A percentile compares a stretch with the other conserved stretches of the same genome.
These are phyloP conservation scores for Psittacula cyanocephala DNA, from an alignment of 2,113 vertebrate species.

Conservation along the genomic window DNA sequence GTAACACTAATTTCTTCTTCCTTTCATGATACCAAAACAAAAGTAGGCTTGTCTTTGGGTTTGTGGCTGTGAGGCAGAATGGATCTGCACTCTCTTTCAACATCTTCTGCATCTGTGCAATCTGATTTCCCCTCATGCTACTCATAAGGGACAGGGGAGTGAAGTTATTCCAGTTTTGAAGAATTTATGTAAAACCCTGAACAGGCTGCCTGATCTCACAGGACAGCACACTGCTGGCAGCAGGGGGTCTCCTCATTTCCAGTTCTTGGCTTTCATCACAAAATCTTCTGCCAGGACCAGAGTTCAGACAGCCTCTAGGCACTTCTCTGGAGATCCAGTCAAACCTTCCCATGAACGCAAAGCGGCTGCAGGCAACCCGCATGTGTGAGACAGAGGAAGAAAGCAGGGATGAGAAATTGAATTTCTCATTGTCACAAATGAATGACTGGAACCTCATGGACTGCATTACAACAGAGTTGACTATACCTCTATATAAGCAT, in stretches of 20 bases:
- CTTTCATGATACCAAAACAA: not conserved
- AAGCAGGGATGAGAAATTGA: not conserved
- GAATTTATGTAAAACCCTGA: not conserved
- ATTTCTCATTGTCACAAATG: not conserved
- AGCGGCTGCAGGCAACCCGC: not conserved
- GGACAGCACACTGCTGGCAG: not conserved
- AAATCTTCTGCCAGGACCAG: not conserved
- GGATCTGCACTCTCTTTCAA: not conserved
- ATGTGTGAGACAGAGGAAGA: not conserved
- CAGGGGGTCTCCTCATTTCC: not conserved
- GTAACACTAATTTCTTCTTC: not conserved
- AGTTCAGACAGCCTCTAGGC: not conserved
- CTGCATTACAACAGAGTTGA: not conserved
- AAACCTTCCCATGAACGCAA: not conserved
- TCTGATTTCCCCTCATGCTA: not conserved
- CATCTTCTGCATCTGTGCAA: not conserved
- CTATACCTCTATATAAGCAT: not conserved
- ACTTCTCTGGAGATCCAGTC: not conserved
- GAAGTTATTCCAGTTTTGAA: not conserved
- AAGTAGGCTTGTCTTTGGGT: not conserved
- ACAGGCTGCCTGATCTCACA: not conserved
- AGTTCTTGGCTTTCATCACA: conserved; percentile 8
- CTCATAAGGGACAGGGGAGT: not conserved
- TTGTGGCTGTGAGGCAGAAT: not conserved
- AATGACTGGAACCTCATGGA: not conserved